Conservation (phyloP, 2,888 invertebrate species). For the Autographa pulchrina region DNA sequence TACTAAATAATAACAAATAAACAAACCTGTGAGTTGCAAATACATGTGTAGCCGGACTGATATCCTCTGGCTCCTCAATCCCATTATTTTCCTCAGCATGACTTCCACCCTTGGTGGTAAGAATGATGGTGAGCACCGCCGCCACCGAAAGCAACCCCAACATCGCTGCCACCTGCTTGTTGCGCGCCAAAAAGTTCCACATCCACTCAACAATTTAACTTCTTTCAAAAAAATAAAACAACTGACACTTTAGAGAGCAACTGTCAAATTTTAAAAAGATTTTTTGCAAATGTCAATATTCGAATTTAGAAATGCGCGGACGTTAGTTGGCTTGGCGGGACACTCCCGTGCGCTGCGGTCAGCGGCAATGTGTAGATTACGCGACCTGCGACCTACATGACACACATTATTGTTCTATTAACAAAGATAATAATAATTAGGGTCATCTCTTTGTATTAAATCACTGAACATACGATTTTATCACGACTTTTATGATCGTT, state of each 20-base stretch:
- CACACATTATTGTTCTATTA: conserved; percentile 84
- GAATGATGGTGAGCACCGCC: conserved; percentile 76
- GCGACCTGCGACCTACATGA: conserved; percentile 77
- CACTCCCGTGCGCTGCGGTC: conserved; percentile 68
- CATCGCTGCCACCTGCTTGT: conserved; percentile 85
- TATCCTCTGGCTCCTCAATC: conserved; percentile 76
- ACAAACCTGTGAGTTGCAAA: conserved; percentile 80
- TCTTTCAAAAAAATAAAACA: conserved; percentile 9
- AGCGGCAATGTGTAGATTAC: conserved; percentile 76
- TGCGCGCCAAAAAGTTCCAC: conserved; percentile 83
- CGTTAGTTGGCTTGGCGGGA: conserved; percentile 40
- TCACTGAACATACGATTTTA: conserved; percentile 20
- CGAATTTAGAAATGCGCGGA: conserved; percentile 23
- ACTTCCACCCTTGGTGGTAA: conserved; percentile 75
- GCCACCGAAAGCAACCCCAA: conserved; percentile 77
- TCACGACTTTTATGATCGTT: background rate
- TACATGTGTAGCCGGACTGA: conserved; percentile 76
- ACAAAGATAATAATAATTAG: conserved; percentile 79
- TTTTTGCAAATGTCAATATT: conserved; percentile 15
- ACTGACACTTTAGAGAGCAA: conserved; percentile 30
- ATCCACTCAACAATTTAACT: conserved; percentile 68
- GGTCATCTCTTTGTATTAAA: conserved; percentile 74
- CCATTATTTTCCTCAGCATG: conserved; percentile 60
- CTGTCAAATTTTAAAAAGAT: conserved; percentile 18
- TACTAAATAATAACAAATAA: background rate